Percentiles rank a stretch among this genome's conserved stretches.
Conservation (phyloP, 2,113 vertebrate genomes). For the Chlorodrepanis virens region DNA sequence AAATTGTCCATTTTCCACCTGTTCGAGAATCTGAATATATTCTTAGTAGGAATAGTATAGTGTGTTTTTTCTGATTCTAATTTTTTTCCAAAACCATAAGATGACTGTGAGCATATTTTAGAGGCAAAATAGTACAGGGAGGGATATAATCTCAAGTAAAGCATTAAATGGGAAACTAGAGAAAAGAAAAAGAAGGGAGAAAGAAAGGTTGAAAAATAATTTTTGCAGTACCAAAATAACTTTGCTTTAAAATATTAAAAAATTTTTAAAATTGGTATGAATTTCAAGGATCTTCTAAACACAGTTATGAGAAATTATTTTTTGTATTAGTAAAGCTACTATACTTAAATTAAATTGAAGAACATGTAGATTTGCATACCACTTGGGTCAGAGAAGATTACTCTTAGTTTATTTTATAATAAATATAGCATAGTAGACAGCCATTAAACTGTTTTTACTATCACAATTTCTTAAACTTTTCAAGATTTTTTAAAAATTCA, state of each 20-base stretch:
- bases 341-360: neutral
- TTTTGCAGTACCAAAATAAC: neutral
- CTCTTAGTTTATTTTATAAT: neutral
- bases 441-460: neutral
- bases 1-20: neutral
- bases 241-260: neutral
- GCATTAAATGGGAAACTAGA: neutral
- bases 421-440: neutral
- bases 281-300: neutral
- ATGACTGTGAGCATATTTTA: neutral
- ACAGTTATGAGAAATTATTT: neutral
- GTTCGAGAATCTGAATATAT: neutral
- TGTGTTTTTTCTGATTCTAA: neutral
- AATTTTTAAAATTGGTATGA: neutral
- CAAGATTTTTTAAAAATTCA: neutral
- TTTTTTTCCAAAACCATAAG: neutral
- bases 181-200: neutral
- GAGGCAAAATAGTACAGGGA: neutral
- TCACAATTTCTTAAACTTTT: neutral
- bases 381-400: neutral
- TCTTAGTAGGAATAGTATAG: neutral
- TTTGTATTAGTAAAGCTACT: neutral
- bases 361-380: neutral
- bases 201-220: neutral
- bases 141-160: neutral